Percentiles rank a stretch among this genome's conserved stretches.
Evolutionary conservation across 1,140 invertebrate species (phyloP).

Genomic region (Nephotettix cincticeps): DNA sequence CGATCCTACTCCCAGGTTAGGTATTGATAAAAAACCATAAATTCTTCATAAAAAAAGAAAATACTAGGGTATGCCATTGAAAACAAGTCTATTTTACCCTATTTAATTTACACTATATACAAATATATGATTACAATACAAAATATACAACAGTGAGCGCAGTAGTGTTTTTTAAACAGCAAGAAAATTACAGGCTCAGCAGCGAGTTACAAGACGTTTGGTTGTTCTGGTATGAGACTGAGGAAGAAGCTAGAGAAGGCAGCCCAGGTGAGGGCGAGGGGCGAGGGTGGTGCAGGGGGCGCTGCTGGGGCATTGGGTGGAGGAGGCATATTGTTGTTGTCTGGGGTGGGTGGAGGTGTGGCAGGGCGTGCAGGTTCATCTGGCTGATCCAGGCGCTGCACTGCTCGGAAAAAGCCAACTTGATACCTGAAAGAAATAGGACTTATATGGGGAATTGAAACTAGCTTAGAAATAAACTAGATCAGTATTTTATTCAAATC

Average conservation of each 20-base stretch:
- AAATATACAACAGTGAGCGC: no score
- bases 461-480: no score
- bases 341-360: not conserved
- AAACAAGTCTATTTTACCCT: no score
- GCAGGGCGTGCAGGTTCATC: conserved; percentile 50
- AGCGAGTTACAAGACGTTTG: conserved; percentile 53
- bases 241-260: conserved; percentile 75
- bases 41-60: no score
- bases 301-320: conserved; percentile 24
- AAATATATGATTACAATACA: no score
- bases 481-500: no score
- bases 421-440: conserved; percentile 63
- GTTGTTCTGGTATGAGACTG: conserved; percentile 72
- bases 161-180: no score
- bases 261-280: conserved; percentile 68
- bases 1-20: no score
- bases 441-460: no score
- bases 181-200: not conserved
- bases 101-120: no score
- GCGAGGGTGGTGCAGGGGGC: conserved; percentile 45
- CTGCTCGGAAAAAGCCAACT: conserved; percentile 63
- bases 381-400: conserved; percentile 52
- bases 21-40: no score
- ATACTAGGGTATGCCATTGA: no score
- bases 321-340: not conserved